Base-by-base conservation (phyloP, 2,797 vertebrate genomes). In the Jordanella pulchra region DNA sequence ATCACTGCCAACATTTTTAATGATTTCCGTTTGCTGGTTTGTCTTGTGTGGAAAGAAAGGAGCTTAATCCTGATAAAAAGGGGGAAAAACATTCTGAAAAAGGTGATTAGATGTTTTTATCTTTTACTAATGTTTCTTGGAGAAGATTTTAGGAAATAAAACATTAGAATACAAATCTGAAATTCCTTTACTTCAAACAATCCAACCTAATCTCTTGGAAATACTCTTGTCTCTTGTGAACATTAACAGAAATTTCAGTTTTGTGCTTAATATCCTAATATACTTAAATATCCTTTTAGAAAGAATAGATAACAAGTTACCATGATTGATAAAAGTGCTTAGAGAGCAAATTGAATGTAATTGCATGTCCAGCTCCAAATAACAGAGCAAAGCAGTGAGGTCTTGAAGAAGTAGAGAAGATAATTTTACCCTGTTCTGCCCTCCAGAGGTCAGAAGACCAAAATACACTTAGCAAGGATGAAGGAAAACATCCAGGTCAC, bases 391-490 rank as follows among this genome's bases (percentile, higher is more conserved):
- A 61, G 58, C 11, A 61, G 10, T 13, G 25, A 35, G 0, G 2
- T 64, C 7, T 68, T 21, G 9, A 48, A 47, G 18, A 58, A 55
- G 23, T 35, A 23, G 1, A 45, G 5, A 56, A 18, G 32, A 4
- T 28, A 65, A 72, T 28, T 11, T 69, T 51, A 0, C 60, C 61
- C 73, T 61, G n/a, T 18, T 30, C 66, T 81, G 76, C 81, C 45
- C 78, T 60, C 89, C 10, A 54, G 79, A 13, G 85, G 86, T n/a
- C 14, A 70, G 7, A 0, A 1, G 11, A 2, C 44, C 13, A 75
- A 79, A 82, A 32, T 14, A 77, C 74, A 74, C 2, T 2, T 44
- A 3, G 28, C 10, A 3, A 66, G 28, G 14, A 18, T 18, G 7
- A 56, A 7, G 30, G 56, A 14, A 15, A 25, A 12, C 18, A 35